phyloP scores from a whole-genome alignment of 1,140 invertebrate species.

The Calliphora vicina region DNA sequence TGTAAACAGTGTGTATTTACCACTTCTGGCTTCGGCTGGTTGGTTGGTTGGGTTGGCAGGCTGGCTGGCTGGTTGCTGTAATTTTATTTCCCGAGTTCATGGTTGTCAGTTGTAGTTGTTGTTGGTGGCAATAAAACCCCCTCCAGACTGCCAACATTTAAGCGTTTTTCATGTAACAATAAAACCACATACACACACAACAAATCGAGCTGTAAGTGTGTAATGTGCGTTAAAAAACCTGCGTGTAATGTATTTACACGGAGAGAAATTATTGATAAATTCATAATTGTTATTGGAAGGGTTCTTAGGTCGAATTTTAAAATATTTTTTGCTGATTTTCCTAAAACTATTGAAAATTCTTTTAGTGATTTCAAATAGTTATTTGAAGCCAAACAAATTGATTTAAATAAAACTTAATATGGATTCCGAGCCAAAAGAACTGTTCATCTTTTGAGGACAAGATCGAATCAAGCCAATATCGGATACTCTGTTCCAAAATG shows the following conservation, averaged over 20 bases:
- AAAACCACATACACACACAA: neutral
- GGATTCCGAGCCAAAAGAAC: too few relatives aligned
- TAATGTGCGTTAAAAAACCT: neutral
- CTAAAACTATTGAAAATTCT: too few relatives aligned
- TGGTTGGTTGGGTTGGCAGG: neutral
- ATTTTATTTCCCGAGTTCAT: neutral
- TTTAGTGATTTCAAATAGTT: too few relatives aligned
- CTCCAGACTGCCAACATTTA: neutral
- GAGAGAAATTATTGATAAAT: neutral
- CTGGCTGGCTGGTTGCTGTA: neutral
- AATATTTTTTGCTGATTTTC: too few relatives aligned
- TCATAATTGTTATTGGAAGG: too few relatives aligned
- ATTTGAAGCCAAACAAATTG: too few relatives aligned
- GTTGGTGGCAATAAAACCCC: neutral
- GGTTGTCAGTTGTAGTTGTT: neutral
- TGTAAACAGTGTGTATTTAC: neutral
- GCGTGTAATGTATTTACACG: neutral
- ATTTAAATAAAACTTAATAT: too few relatives aligned
- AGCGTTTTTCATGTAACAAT: constrained; percentile 10
- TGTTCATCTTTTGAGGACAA: too few relatives aligned
- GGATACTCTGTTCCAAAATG: too few relatives aligned
- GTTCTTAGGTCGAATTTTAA: too few relatives aligned
- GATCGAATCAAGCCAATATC: too few relatives aligned
- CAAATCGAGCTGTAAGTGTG: neutral
- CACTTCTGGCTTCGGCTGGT: neutral